phyloP scores from a whole-genome alignment of 2,113 vertebrate genomes.

The Zingel zingel region DNA sequence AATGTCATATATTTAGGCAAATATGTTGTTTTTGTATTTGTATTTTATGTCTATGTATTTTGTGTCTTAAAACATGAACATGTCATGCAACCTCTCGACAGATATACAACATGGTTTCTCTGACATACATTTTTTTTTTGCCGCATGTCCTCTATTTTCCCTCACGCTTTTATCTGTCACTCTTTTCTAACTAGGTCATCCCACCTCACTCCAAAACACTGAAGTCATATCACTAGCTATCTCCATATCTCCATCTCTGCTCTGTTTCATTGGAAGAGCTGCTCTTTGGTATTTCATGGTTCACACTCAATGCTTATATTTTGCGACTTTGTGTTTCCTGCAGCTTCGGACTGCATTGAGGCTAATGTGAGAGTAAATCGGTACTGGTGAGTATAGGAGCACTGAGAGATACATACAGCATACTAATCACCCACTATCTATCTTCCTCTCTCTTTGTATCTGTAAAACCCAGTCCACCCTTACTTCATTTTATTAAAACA shows the following conservation, averaged over 20 bases:
- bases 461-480: constrained; percentile 17
- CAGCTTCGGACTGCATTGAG: background rate
- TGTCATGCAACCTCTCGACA: background rate
- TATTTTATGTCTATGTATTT: too few relatives aligned
- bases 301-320: constrained; percentile 6
- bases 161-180: constrained; percentile 25
- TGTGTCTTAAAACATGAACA: background rate
- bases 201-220: constrained; percentile 51
- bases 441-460: background rate
- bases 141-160: constrained; percentile 30
- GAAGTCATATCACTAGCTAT: constrained; percentile 20
- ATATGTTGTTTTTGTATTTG: background rate
- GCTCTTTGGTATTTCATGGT: constrained; percentile 39
- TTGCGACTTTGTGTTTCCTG: constrained; percentile 8
- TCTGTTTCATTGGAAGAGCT: constrained; percentile 26
- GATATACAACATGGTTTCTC: background rate
- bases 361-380: constrained; percentile 14
- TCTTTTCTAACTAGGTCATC: constrained; percentile 64
- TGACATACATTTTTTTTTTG: constrained; percentile 7
- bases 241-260: constrained; percentile 33
- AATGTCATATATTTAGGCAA: background rate
- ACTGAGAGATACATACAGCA: constrained; percentile 22
- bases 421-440: constrained; percentile 45
- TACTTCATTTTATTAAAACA: constrained; percentile 6
- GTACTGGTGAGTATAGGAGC: constrained; percentile 19